Evolutionary conservation across 2,888 invertebrate species (phyloP), one percentile per base, ranked within the genome.

Genomic region (Physocephala rufipes): DNA sequence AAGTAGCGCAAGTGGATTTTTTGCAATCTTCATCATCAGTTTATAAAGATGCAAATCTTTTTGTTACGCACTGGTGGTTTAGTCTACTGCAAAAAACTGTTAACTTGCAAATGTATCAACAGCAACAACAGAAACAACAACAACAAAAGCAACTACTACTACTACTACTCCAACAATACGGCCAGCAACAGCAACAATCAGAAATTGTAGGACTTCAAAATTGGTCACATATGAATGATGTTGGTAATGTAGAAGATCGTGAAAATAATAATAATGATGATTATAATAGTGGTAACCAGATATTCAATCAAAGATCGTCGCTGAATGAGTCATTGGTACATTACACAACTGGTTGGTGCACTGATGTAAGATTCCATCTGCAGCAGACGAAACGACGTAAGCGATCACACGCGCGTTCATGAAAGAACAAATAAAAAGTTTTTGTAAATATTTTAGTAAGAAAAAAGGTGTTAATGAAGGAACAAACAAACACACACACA

Each of bases 41-140:
- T 9, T 36, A 4, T n/a, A n/a, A n/a, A n/a, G 36, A 36, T 36
- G 78, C 79, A 63, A 80, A 81, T 76, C 63, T 82, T 66, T 81
- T 80, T 65, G 76, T 84, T 47, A 83, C 82, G n/a, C 82, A 83
- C 70, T 84, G 84, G 83, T 84, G 84, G 84, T 82, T 84, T 71
- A 82, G 82, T 79, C 77, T 84, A 77, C 79, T 84, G 79, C 84
- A 84, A 72, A 84, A 83, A 75, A 84, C 82, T 68, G 82, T 80
- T 24, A 77, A 79, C 73, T 73, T 77, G 65, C 75, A 76, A 66
- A 73, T 74, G 36, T 71, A 55, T 72, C 75, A 78, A 55, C 74
- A 74, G 76, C 61, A 81, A 76, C 72, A 79, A 75, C 73, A 78
- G 71, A 68, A 76, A 30, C 71, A 73, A 65, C 76, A 73, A 28